These are phyloP conservation scores for Hafferia zeledoni DNA, from an alignment of 2,797 vertebrate species.

Conservation along the genomic window DNA sequence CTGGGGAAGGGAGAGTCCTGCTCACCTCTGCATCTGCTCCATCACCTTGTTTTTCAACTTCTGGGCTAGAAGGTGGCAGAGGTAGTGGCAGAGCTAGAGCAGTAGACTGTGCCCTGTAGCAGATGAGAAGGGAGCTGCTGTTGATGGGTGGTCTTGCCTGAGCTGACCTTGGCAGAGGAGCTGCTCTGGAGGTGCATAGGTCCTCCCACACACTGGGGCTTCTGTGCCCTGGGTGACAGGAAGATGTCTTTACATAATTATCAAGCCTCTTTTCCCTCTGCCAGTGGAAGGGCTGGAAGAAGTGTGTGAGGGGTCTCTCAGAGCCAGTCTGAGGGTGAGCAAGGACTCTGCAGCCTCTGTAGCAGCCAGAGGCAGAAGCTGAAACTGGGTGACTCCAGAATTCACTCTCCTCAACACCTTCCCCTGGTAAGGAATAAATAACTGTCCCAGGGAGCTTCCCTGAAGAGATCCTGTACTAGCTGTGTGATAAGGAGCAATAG, in stretches of 20 bases:
- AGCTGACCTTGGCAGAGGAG: not conserved
- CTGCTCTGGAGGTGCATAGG: not conserved
- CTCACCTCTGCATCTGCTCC: not conserved
- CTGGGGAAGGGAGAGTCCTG: not conserved
- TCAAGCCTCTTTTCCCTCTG: not conserved
- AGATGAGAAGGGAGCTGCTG: not conserved
- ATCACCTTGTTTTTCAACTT: not conserved
- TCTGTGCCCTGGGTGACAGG: accelerated
- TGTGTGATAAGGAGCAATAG: not conserved
- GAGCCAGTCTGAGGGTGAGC: not conserved
- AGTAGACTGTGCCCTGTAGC: not conserved
- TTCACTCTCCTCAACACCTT: not conserved
- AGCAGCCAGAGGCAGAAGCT: not conserved
- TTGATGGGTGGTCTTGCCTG: not conserved
- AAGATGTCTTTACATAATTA: not conserved
- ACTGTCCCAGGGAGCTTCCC: not conserved
- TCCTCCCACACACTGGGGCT: not conserved
- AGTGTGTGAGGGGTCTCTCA: not conserved
- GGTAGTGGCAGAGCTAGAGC: not conserved
- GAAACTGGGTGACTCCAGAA: not conserved
- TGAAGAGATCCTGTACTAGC: not conserved
- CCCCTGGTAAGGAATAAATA: not conserved
- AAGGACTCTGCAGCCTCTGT: not conserved
- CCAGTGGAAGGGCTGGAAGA: not conserved
- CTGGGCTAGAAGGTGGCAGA: not conserved